phyloP scores from a whole-genome alignment of 1,140 invertebrate genomes.

The Cyclargus thomasi region DNA sequence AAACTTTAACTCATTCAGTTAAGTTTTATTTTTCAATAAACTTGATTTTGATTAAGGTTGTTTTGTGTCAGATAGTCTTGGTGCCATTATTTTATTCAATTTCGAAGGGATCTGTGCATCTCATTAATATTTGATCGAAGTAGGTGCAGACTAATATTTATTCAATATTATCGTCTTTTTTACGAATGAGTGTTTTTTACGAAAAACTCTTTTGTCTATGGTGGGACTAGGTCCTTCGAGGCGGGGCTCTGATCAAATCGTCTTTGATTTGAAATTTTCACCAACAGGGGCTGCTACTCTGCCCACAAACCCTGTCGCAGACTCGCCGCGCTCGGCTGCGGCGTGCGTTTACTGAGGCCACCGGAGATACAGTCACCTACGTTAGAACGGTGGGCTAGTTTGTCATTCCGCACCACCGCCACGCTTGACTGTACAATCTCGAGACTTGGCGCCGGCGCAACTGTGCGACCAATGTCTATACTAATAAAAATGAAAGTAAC shows the following conservation, averaged over 20 bases:
- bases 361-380: conserved; percentile 89
- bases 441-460: too few species aligned
- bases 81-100: too few species aligned
- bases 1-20: too few species aligned
- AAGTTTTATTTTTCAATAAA: too few species aligned
- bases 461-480: too few species aligned
- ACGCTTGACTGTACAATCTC: conserved; percentile 63
- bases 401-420: conserved; percentile 57
- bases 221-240: conserved; percentile 32
- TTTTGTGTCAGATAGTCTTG: too few species aligned
- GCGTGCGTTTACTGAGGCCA: conserved; percentile 90
- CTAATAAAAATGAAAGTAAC: neutral
- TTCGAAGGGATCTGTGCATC: too few species aligned
- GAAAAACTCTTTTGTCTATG: neutral
- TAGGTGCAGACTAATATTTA: too few species aligned
- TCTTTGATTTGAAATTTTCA: conserved; percentile 67
- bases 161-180: neutral
- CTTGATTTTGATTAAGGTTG: too few species aligned
- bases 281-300: conserved; percentile 88
- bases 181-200: neutral
- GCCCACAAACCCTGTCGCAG: conserved; percentile 90
- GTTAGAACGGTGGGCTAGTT: conserved; percentile 86
- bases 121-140: too few species aligned
- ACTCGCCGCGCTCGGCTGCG: conserved; percentile 86
- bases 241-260: conserved; percentile 50